Percentiles rank a stretch among this genome's conserved stretches.
These are phyloP conservation scores for Caerostris darwini DNA, from an alignment of 1,140 invertebrate species.

Conservation along the genomic window DNA sequence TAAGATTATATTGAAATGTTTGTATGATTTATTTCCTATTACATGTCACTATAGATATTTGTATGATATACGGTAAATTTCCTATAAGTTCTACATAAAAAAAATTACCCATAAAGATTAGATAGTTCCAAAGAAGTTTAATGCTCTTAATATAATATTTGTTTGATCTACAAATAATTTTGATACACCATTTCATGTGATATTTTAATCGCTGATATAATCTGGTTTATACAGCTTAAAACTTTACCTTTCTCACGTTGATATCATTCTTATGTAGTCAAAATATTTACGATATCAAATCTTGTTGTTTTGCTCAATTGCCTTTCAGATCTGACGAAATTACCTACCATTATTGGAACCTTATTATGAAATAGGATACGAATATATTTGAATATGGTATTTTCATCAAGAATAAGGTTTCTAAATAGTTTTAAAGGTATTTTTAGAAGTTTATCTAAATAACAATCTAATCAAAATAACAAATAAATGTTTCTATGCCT, in stretches of 20 bases:
- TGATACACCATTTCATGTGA: conserved; percentile 43
- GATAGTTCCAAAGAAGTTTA: neutral
- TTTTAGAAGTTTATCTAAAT: no score
- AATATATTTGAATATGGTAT: no score
- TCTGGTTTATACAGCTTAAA: conserved; percentile 53
- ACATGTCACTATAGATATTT: no score
- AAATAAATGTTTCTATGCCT: no score
- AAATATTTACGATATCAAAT: conserved; percentile 35
- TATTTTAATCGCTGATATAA: conserved; percentile 18
- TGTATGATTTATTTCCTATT: no score
- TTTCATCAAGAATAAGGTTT: no score
- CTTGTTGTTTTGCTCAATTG: neutral
- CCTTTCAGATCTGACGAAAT: neutral
- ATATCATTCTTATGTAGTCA: conserved; percentile 33
- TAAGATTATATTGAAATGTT: no score
- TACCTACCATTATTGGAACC: neutral
- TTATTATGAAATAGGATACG: neutral
- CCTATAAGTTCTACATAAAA: no score
- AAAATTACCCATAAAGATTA: neutral
- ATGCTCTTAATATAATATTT: neutral
- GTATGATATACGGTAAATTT: no score
- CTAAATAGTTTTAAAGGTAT: no score
- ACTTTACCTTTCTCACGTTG: conserved; percentile 18
- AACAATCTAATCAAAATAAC: no score
- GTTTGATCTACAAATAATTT: neutral